These are phyloP conservation scores for Drosophila merina DNA, from an alignment of 2,888 invertebrate genomes.

Conservation along the genomic window DNA sequence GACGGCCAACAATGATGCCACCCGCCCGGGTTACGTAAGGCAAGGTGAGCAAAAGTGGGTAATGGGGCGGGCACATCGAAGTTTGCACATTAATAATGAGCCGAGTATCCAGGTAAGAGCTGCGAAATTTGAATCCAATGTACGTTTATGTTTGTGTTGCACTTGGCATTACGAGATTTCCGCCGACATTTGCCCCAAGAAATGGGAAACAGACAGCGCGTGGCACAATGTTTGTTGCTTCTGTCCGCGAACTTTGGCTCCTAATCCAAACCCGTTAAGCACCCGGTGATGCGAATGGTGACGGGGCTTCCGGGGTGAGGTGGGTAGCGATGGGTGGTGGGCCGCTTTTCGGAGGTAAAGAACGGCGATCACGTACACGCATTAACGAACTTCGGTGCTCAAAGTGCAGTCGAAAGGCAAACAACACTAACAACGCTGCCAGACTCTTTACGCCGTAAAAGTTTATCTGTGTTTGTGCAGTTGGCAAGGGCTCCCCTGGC, in stretches of 20 bases:
- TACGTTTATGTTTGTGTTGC: slow-evolving; percentile 44
- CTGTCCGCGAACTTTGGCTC: slow-evolving; percentile 13
- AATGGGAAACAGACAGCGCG: slow-evolving; percentile 46
- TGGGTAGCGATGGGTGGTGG: slow-evolving; percentile 12
- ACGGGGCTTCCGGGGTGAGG: background rate
- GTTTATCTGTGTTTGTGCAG: slow-evolving; percentile 63
- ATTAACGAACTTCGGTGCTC: slow-evolving; percentile 73
- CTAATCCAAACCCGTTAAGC: slow-evolving; percentile 11
- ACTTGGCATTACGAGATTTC: slow-evolving; percentile 53
- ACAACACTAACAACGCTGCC: slow-evolving; percentile 36
- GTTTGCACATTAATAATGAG: slow-evolving; percentile 60
- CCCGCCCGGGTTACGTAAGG: slow-evolving; percentile 63
- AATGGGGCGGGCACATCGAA: slow-evolving; percentile 53
- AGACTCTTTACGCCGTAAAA: slow-evolving; percentile 26
- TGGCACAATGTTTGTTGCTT: slow-evolving; percentile 6
- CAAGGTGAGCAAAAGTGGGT: slow-evolving; percentile 5
- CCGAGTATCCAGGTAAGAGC: slow-evolving; percentile 28
- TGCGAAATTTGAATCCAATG: slow-evolving; percentile 9
- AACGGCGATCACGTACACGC: slow-evolving; percentile 71
- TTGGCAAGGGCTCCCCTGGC: slow-evolving; percentile 30
- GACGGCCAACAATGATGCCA: slow-evolving; percentile 42
- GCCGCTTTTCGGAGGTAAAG: slow-evolving; percentile 36
- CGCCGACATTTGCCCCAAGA: slow-evolving; percentile 17
- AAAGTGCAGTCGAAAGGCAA: slow-evolving; percentile 70
- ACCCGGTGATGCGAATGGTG: slow-evolving; percentile 16